Evolutionary conservation across 2,888 invertebrate genomes (phyloP).

Genomic region (Lycaena phlaeas): DNA sequence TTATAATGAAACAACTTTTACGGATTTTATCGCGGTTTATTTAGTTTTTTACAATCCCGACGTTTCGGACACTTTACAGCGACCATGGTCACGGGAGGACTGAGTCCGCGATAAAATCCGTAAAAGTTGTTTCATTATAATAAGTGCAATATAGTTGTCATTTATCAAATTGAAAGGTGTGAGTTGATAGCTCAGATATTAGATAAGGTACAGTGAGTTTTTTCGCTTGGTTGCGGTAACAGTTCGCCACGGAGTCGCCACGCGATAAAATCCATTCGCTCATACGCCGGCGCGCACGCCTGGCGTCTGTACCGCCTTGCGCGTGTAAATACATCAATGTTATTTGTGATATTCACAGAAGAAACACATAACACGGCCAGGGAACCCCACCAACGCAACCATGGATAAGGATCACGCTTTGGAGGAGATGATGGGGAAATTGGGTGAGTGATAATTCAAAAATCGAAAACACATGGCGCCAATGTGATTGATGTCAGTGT

Average conservation of each 20-base stretch:
- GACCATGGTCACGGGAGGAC: no score
- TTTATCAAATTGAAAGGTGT: conserved; percentile 26
- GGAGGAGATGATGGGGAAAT: conserved; percentile 78
- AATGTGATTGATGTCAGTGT: neutral
- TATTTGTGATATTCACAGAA: conserved; percentile 50
- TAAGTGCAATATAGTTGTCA: neutral
- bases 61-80: no score
- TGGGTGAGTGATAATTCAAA: conserved; percentile 59
- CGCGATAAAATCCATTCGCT: conserved; percentile 52
- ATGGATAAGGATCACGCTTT: conserved; percentile 78
- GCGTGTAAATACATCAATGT: conserved; percentile 45
- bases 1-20: no score
- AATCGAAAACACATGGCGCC: conserved; percentile 38
- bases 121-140: neutral
- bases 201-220: conserved; percentile 56
- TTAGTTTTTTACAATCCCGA: no score
- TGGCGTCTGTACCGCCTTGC: conserved; percentile 39
- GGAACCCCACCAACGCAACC: conserved; percentile 22
- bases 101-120: no score
- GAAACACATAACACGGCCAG: conserved; percentile 20
- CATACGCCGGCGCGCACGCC: conserved; percentile 56
- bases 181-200: conserved; percentile 27
- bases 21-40: no score
- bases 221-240: conserved; percentile 56
- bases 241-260: conserved; percentile 27